Conservation (phyloP, 2,113 vertebrate genomes). For the Porphyrio hochstetteri region DNA sequence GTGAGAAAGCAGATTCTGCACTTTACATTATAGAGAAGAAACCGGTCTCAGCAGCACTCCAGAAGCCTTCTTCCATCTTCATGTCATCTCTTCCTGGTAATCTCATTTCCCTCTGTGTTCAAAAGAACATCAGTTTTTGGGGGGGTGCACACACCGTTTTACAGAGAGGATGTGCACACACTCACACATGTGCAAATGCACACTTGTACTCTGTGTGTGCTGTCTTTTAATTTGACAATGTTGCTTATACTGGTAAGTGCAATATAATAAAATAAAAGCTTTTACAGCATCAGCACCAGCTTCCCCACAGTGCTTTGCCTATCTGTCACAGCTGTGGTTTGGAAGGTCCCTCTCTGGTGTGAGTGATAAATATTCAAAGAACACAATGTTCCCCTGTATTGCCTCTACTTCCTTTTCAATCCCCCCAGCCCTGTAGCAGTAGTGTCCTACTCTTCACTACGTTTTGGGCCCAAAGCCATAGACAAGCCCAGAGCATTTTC, state of each 20-base stretch:
- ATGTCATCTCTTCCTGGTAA: conserved; percentile 48
- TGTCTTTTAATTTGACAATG: neutral
- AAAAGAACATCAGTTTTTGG: neutral
- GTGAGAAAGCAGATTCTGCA: neutral
- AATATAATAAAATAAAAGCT: neutral
- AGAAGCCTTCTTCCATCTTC: neutral
- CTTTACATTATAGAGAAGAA: neutral
- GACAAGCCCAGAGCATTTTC: neutral
- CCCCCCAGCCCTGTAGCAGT: neutral
- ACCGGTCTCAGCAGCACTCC: neutral
- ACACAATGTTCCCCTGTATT: neutral
- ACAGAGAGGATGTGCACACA: neutral
- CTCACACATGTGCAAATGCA: neutral
- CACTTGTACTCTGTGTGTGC: neutral
- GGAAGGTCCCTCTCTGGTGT: neutral
- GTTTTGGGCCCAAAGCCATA: neutral
- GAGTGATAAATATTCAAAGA: neutral
- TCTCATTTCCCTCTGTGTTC: neutral
- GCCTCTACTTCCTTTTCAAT: neutral
- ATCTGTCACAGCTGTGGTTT: conserved; percentile 1
- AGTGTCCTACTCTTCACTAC: neutral
- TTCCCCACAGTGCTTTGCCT: neutral
- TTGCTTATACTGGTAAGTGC: neutral
- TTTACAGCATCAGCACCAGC: neutral
- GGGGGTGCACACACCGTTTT: neutral